Conservation (phyloP, 2,888 invertebrate genomes). For the Stenichneumon culpator region DNA sequence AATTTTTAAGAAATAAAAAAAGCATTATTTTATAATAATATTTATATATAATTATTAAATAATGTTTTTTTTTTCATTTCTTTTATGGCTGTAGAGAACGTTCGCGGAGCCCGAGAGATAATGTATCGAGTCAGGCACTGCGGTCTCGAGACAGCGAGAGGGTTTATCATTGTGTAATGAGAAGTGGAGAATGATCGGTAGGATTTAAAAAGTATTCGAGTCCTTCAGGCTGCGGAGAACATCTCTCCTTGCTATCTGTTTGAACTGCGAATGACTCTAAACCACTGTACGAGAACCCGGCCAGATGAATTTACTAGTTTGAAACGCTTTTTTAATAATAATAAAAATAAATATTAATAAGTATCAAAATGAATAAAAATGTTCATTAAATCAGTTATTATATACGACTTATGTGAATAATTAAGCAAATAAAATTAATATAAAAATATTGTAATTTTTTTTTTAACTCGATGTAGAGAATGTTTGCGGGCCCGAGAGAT, state of each 20-base stretch:
- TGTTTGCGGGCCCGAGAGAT: not conserved
- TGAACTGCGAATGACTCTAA: not conserved
- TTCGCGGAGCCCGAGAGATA: not conserved
- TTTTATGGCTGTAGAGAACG: not conserved
- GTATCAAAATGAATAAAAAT: too few species aligned
- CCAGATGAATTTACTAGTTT: too few species aligned
- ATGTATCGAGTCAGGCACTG: slow-evolving; percentile 1
- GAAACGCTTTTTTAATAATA: too few species aligned
- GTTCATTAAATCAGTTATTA: not conserved
- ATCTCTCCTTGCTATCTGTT: not conserved
- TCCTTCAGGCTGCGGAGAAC: not conserved
- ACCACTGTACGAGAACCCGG: not conserved
- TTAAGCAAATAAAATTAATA: too few species aligned
- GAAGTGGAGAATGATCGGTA: not conserved
- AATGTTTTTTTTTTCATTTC: not conserved
- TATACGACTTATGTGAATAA: not conserved
- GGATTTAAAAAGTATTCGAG: not conserved
- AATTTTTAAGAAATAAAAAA: too few species aligned
- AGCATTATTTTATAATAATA: too few species aligned
- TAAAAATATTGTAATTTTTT: too few species aligned
- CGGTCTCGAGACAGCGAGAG: not conserved
- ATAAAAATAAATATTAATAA: too few species aligned
- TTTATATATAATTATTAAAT: too few species aligned
- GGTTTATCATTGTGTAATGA: not conserved
- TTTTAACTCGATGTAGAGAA: not conserved